These are phyloP conservation scores for Pachymerium ferrugineum DNA, from an alignment of 2,888 invertebrate species.

Conservation along the genomic window DNA sequence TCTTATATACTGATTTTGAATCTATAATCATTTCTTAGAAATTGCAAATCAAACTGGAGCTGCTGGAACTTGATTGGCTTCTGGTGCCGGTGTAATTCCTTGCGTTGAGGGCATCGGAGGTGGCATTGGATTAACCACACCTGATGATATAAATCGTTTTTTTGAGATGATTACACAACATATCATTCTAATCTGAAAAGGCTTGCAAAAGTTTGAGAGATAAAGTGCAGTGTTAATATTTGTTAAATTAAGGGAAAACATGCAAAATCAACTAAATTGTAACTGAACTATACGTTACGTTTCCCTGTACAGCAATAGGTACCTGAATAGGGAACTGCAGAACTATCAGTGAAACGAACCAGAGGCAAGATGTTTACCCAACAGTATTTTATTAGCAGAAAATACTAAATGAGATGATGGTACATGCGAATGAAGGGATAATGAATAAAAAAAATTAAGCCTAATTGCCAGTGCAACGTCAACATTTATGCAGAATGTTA, in stretches of 20 bases:
- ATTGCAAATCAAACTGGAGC: not conserved
- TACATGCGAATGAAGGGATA: not conserved
- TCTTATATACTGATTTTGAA: not conserved
- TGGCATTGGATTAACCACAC: slow-evolving; percentile 3
- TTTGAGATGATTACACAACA: no score
- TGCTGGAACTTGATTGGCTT: not conserved
- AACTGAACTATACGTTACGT: not conserved
- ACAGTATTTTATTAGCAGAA: not conserved
- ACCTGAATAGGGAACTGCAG: not conserved
- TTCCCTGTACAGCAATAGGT: not conserved
- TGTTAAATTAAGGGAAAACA: no score
- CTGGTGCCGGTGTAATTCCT: not conserved
- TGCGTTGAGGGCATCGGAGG: not conserved
- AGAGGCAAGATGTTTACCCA: not conserved
- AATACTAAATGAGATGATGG: not conserved
- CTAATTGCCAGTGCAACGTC: not conserved
- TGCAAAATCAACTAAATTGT: not conserved
- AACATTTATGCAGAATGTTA: no score
- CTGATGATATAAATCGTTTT: not conserved
- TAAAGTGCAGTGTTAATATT: not conserved
- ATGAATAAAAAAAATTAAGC: not conserved
- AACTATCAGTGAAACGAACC: not conserved
- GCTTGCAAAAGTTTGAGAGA: no score
- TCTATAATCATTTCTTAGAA: no score
- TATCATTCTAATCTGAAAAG: no score